phyloP scores from a whole-genome alignment of 1,140 invertebrate genomes.

The Limonius californicus region DNA sequence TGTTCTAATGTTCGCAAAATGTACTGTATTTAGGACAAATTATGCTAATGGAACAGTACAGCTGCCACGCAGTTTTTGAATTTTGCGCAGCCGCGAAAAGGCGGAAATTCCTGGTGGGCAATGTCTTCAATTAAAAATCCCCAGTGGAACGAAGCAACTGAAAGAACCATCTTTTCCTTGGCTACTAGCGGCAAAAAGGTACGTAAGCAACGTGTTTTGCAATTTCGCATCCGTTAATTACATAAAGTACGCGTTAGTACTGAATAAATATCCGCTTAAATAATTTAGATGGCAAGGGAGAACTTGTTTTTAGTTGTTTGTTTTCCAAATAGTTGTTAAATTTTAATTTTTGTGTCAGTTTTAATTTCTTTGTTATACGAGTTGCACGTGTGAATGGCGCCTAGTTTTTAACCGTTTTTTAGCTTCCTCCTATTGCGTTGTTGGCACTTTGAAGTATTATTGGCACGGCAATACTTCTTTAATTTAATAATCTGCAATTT shows the following conservation, averaged over 20 bases:
- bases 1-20: too few species aligned
- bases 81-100: not conserved
- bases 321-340: constrained; percentile 1
- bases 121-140: constrained; percentile 14
- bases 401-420: not conserved
- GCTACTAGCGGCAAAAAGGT: constrained; percentile 20
- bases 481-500: not conserved
- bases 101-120: not conserved
- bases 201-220: constrained; percentile 11
- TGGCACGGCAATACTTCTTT: not conserved
- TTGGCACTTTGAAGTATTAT: not conserved
- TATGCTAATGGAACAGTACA: too few species aligned
- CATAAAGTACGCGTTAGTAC: not conserved
- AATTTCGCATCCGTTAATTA: not conserved
- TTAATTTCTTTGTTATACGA: constrained; percentile 19
- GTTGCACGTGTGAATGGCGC: constrained; percentile 23
- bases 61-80: not conserved
- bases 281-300: constrained; percentile 5
- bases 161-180: constrained; percentile 20
- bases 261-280: not conserved
- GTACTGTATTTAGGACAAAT: too few species aligned
- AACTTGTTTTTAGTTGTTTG: constrained; percentile 22
- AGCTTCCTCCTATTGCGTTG: not conserved
- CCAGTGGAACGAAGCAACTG: constrained; percentile 8
- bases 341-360: constrained; percentile 24